phyloP scores from a whole-genome alignment of 2,797 vertebrate genomes.

The Gallinago solitaria region DNA sequence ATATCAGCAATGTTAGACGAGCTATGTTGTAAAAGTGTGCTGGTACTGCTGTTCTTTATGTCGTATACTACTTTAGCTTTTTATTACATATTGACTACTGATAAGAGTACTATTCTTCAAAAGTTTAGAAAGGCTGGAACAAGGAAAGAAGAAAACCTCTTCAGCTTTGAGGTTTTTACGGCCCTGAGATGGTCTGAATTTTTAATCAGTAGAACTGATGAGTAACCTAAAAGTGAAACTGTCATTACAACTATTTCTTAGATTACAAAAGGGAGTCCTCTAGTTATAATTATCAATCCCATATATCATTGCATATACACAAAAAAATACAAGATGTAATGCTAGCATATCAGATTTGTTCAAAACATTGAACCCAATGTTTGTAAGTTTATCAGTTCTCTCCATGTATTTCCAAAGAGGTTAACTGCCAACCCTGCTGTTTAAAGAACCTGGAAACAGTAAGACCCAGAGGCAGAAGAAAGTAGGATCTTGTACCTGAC shows the following conservation, averaged over 20 bases:
- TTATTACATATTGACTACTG: not conserved
- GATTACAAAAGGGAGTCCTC: not conserved
- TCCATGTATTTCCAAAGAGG: not conserved
- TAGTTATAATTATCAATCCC: not conserved
- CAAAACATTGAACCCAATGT: fast-evolving
- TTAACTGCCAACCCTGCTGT: not conserved
- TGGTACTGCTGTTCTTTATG: not conserved
- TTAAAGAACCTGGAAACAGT: not conserved
- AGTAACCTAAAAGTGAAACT: not conserved
- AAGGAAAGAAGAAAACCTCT: not conserved
- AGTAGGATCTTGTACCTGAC: not conserved
- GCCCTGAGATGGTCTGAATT: not conserved
- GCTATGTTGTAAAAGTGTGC: not conserved
- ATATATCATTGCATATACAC: fast-evolving
- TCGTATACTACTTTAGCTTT: not conserved
- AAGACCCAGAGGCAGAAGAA: not conserved
- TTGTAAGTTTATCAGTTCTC: not conserved
- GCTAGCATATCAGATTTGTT: not conserved
- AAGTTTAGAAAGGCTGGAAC: not conserved
- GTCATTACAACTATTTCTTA: not conserved
- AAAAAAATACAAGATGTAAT: not conserved
- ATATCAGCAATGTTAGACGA: not conserved
- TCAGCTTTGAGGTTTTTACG: not conserved
- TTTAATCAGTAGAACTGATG: not conserved
- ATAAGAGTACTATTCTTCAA: not conserved